Evolutionary conservation across 2,888 invertebrate genomes (phyloP).

Genomic region (Polydrusus cervinus): DNA sequence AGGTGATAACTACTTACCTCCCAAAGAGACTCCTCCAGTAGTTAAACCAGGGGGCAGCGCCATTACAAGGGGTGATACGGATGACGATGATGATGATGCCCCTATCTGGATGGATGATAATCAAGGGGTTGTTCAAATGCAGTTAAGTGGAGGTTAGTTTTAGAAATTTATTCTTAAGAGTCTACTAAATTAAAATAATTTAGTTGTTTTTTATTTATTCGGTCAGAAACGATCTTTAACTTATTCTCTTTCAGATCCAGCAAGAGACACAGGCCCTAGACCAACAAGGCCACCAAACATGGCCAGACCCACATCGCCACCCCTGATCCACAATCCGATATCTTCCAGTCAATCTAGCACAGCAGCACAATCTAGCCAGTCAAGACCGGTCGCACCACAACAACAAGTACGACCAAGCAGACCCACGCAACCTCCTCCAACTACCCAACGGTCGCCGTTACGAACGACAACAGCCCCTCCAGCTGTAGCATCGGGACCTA

Average conservation of each 20-base stretch:
- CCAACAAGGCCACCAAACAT: conserved; percentile 46
- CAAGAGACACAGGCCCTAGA: neutral
- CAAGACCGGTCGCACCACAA: neutral
- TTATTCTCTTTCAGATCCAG: conserved; percentile 16
- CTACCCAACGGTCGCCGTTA: conserved; percentile 11
- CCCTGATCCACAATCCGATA: conserved; percentile 59
- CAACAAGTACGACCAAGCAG: neutral
- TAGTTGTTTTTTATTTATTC: too few relatives aligned
- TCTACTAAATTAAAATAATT: too few relatives aligned
- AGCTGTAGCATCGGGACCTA: conserved; percentile 53
- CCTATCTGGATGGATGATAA: conserved; percentile 65
- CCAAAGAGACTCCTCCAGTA: conserved; percentile 43
- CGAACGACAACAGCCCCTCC: conserved; percentile 18
- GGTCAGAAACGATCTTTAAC: too few relatives aligned
- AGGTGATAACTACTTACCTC: conserved; percentile 6
- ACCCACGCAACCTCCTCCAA: conserved; percentile 3
- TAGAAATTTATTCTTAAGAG: too few relatives aligned
- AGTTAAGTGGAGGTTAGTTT: conserved; percentile 41
- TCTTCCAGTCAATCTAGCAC: neutral
- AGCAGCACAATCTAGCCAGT: neutral
- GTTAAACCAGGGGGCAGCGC: conserved; percentile 19
- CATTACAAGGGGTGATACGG: conserved; percentile 3
- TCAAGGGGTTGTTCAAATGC: conserved; percentile 37
- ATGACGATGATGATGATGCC: conserved; percentile 55
- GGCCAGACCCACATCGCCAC: conserved; percentile 45